Conservation (phyloP, 2,797 vertebrate genomes). For the Leptodactylus fallax region DNA sequence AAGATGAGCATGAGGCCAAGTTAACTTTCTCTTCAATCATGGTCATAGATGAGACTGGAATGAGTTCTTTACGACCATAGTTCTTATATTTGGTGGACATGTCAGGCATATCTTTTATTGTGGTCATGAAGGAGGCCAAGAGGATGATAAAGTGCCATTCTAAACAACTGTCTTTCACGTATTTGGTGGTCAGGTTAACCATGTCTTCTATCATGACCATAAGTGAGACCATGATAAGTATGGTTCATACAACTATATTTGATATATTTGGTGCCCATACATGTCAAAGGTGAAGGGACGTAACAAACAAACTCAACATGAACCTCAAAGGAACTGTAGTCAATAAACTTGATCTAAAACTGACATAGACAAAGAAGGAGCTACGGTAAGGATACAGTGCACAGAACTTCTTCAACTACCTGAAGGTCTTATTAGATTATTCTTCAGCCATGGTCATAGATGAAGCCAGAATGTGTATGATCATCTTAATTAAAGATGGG, state of each 20-base stretch:
- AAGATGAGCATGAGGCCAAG: no score
- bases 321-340: not conserved
- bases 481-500: no score
- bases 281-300: not conserved
- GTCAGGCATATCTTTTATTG: not conserved
- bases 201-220: not conserved
- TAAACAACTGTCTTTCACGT: not conserved
- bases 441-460: no score
- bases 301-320: no score
- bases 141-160: not conserved
- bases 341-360: not conserved
- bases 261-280: not conserved
- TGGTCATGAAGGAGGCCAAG: no score
- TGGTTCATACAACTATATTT: not conserved
- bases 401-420: no score
- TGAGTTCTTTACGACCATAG: not conserved
- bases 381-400: not conserved
- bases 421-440: no score
- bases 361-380: not conserved
- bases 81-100: not conserved
- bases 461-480: no score
- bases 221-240: not conserved
- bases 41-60: not conserved
- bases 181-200: not conserved
- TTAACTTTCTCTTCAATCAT: not conserved